phyloP scores from a whole-genome alignment of 2,888 invertebrate species.

The Epirrhoe alternata region DNA sequence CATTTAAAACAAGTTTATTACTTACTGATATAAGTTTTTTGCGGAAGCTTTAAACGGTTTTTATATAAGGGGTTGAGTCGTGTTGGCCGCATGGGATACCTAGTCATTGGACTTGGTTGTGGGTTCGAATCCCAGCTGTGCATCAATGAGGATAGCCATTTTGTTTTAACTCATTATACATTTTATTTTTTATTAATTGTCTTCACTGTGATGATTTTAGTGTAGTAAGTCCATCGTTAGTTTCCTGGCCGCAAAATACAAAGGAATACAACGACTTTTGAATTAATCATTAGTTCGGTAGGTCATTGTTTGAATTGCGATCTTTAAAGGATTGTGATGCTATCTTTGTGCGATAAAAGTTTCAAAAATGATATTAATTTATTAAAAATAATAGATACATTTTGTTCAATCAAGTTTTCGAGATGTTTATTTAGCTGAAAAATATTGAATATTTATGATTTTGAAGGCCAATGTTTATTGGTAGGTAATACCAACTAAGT shows the following conservation, averaged over 20 bases:
- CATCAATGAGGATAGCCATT: too few relatives aligned
- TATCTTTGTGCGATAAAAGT: constrained; percentile 61
- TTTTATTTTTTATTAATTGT: too few relatives aligned
- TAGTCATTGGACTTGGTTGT: too few relatives aligned
- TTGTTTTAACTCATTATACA: too few relatives aligned
- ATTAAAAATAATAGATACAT: constrained; percentile 36
- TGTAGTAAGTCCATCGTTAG: constrained; percentile 33
- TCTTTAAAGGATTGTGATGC: constrained; percentile 65
- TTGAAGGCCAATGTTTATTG: not conserved
- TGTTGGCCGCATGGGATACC: not conserved
- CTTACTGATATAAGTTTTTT: too few relatives aligned
- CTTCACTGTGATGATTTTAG: not conserved
- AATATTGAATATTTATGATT: not conserved
- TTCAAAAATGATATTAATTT: constrained; percentile 68
- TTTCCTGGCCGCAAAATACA: constrained; percentile 55
- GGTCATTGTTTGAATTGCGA: constrained; percentile 73
- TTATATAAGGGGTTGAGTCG: not conserved
- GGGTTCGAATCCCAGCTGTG: too few relatives aligned
- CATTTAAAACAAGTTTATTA: too few relatives aligned
- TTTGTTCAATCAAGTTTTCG: too few relatives aligned
- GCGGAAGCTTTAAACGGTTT: too few relatives aligned
- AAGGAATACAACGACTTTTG: constrained; percentile 75
- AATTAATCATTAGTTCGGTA: constrained; percentile 80
- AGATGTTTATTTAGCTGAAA: not conserved
- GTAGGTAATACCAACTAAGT: not conserved